Percentiles rank a stretch among this genome's conserved stretches.
These are phyloP conservation scores for Anseranas semipalmata DNA, from an alignment of 2,113 vertebrate genomes.

Conservation along the genomic window DNA sequence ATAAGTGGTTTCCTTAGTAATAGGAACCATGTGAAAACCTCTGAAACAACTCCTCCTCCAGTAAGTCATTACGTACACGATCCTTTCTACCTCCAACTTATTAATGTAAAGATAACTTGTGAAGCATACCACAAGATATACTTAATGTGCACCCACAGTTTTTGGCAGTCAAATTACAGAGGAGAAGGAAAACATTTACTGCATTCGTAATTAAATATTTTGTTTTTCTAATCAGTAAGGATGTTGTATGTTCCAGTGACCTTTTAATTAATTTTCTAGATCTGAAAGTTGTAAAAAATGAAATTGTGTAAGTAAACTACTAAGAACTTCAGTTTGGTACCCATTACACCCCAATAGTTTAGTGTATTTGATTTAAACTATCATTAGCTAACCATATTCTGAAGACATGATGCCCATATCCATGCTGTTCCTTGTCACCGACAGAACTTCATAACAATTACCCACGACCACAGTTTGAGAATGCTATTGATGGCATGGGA, in stretches of 20 bases:
- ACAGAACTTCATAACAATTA: background rate
- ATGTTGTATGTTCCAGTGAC: background rate
- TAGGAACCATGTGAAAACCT: slow-evolving; percentile 66
- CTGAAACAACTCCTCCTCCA: slow-evolving; percentile 42
- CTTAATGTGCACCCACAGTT: background rate
- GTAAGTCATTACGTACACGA: background rate
- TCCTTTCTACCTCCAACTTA: background rate
- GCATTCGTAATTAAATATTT: background rate
- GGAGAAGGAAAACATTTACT: background rate
- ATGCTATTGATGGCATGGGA: background rate
- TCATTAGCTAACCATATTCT: background rate
- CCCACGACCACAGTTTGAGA: background rate
- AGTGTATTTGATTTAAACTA: background rate
- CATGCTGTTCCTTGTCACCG: background rate
- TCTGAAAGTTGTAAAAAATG: background rate
- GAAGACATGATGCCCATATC: background rate
- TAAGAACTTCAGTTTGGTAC: background rate
- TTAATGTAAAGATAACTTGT: slow-evolving; percentile 12
- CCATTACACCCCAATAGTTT: background rate
- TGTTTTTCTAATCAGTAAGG: background rate
- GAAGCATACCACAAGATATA: background rate
- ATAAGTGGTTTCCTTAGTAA: slow-evolving; percentile 81
- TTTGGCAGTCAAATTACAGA: background rate
- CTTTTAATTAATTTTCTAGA: slow-evolving; percentile 21
- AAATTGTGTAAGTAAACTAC: background rate